Conservation (phyloP, 1,140 invertebrate species). For the Aphis gossypii region DNA sequence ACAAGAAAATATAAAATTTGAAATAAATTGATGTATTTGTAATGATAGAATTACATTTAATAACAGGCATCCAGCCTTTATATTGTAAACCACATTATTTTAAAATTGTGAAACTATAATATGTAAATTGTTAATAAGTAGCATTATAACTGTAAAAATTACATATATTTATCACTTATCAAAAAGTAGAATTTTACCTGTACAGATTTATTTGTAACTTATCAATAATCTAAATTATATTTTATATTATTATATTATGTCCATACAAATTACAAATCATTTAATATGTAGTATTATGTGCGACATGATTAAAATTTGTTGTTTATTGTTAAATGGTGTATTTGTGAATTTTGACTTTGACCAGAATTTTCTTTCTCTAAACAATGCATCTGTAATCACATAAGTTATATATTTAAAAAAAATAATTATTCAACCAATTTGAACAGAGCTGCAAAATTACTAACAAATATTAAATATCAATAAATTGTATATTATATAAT, state of each 20-base stretch:
- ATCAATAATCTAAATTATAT: conserved; percentile 2
- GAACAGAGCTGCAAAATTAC: too few species aligned
- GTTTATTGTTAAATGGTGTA: background rate
- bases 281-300: background rate
- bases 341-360: background rate
- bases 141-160: background rate
- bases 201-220: conserved; percentile 3
- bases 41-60: background rate
- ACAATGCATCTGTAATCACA: background rate
- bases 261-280: conserved; percentile 9
- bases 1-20: background rate
- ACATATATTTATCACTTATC: background rate
- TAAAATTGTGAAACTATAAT: background rate
- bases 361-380: background rate
- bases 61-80: background rate
- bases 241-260: background rate
- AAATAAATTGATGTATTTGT: background rate
- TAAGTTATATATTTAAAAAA: background rate
- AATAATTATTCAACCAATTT: background rate
- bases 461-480: too few species aligned
- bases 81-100: background rate
- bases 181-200: background rate
- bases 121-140: background rate
- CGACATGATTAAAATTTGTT: background rate
- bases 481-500: too few species aligned